phyloP scores from a whole-genome alignment of 64 coral and sea anemone genomes.

The Montipora cactus region DNA sequence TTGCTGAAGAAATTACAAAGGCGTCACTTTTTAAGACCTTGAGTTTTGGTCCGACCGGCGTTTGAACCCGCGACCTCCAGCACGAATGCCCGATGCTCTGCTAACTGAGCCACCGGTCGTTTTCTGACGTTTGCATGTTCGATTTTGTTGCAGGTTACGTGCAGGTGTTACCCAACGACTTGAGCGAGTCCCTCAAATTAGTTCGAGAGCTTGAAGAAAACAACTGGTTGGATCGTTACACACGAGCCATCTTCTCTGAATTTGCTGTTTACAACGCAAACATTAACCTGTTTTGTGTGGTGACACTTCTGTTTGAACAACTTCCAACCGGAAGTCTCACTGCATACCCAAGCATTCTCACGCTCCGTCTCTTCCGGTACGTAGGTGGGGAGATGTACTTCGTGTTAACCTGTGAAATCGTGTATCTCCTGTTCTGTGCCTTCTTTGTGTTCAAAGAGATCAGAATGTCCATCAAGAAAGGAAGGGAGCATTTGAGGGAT shows the following conservation, averaged over 20 bases:
- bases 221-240: slow-evolving; percentile 80
- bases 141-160: slow-evolving; percentile 65
- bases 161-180: slow-evolving; percentile 41
- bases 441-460: slow-evolving; percentile 79
- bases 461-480: slow-evolving; percentile 58
- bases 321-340: slow-evolving; percentile 69
- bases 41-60: too few species aligned
- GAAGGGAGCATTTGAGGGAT: slow-evolving; percentile 68
- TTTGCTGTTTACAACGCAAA: slow-evolving; percentile 84
- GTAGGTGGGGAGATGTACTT: slow-evolving; percentile 78
- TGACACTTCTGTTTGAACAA: slow-evolving; percentile 74
- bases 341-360: slow-evolving; percentile 65
- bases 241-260: slow-evolving; percentile 81
- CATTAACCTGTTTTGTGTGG: slow-evolving; percentile 79
- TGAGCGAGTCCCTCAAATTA: background rate
- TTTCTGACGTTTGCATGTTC: too few species aligned
- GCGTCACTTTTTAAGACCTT: too few species aligned
- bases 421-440: slow-evolving; percentile 59
- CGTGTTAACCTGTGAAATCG: slow-evolving; percentile 69
- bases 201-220: background rate
- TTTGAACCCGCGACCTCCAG: too few species aligned
- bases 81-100: too few species aligned
- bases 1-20: too few species aligned
- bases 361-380: slow-evolving; percentile 81
- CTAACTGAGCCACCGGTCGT: too few species aligned